These are phyloP conservation scores for Orthonyx spaldingii DNA, from an alignment of 2,113 vertebrate genomes.

Conservation along the genomic window DNA sequence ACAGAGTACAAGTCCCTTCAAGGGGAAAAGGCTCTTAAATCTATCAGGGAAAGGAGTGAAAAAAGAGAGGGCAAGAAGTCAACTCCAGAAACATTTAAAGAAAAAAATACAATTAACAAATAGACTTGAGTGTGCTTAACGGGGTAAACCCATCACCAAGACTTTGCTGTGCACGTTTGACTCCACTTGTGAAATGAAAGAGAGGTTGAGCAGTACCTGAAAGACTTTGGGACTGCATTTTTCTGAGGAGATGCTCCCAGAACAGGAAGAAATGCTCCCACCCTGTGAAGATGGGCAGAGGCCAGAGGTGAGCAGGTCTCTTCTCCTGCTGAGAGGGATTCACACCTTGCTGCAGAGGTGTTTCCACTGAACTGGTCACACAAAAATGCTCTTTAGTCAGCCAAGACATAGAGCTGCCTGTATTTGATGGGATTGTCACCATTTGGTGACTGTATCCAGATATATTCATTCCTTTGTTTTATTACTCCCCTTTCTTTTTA, in stretches of 20 bases:
- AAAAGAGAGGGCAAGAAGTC: neutral
- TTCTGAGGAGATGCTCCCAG: neutral
- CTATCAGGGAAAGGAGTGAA: neutral
- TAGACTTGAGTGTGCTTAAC: neutral
- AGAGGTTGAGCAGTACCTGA: neutral
- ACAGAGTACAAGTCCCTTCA: neutral
- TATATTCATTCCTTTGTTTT: neutral
- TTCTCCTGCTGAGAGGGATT: neutral
- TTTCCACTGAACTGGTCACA: neutral
- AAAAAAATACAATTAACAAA: neutral
- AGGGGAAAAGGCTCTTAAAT: neutral
- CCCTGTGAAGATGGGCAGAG: neutral
- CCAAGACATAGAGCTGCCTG: neutral
- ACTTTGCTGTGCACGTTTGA: neutral
- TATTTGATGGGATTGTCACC: neutral
- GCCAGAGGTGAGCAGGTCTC: neutral
- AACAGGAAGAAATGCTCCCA: neutral
- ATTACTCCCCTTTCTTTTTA: neutral
- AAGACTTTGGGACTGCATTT: neutral
- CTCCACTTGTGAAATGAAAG: neutral
- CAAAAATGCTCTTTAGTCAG: neutral
- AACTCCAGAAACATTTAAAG: neutral
- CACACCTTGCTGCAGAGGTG: neutral
- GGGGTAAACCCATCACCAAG: neutral
- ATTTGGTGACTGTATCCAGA: neutral